These are phyloP conservation scores for Serranus cabrilla DNA, from an alignment of 2,797 vertebrate species.

Conservation along the genomic window DNA sequence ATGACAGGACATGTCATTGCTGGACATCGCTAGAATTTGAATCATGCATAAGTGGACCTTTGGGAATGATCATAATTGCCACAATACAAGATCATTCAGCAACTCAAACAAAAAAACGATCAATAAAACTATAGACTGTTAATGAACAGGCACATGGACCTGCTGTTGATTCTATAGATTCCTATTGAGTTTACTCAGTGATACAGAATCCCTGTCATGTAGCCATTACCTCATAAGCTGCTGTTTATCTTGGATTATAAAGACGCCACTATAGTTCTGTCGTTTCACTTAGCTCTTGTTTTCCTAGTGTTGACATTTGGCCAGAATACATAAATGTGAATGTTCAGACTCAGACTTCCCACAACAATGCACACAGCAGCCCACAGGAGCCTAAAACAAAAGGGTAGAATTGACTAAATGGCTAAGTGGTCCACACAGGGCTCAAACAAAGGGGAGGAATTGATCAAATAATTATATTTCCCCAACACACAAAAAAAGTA, in stretches of 20 bases:
- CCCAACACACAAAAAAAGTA: not conserved
- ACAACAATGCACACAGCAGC: conserved; percentile 5
- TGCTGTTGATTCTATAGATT: conserved; percentile 36
- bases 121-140: conserved; percentile 52
- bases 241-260: conserved; percentile 20
- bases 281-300: conserved; percentile 1
- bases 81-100: conserved; percentile 35
- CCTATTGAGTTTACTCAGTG: conserved; percentile 24
- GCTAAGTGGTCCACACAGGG: not conserved
- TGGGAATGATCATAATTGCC: conserved; percentile 47
- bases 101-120: conserved; percentile 42
- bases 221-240: conserved; percentile 21
- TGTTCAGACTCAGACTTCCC: not conserved
- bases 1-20: conserved; percentile 38
- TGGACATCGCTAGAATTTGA: conserved; percentile 42
- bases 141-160: conserved; percentile 23
- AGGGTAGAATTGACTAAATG: not conserved
- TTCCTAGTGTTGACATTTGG: conserved; percentile 11
- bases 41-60: conserved; percentile 46
- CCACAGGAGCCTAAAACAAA: conserved; percentile 17
- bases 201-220: conserved; percentile 19
- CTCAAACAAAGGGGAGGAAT: not conserved
- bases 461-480: conserved; percentile 16
- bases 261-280: conserved; percentile 1
- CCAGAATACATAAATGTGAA: conserved; percentile 37